Conservation (phyloP, 2,113 vertebrate genomes). For the Rhinoptilus africanus region DNA sequence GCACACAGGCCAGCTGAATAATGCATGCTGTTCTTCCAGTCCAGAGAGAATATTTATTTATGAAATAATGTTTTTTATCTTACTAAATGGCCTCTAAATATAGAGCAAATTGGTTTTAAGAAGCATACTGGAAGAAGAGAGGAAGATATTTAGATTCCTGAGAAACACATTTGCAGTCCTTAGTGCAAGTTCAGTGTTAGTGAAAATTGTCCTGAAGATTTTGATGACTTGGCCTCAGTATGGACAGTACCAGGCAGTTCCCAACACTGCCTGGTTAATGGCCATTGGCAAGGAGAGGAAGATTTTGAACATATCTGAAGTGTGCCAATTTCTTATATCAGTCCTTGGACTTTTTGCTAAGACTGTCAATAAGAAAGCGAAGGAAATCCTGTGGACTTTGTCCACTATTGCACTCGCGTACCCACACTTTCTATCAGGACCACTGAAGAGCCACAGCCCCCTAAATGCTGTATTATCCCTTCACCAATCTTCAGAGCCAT, state of each 20-base stretch:
- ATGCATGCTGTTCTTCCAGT: not conserved
- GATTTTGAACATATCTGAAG: not conserved
- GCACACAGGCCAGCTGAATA: not conserved
- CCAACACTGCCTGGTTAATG: not conserved
- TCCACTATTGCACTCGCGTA: not conserved
- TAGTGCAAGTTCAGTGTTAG: not conserved
- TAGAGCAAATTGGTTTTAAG: not conserved
- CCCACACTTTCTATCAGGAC: not conserved
- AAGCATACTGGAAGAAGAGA: not conserved
- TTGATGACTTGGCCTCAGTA: not conserved
- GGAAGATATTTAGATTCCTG: not conserved
- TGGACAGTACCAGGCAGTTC: not conserved
- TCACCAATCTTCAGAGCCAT: not conserved
- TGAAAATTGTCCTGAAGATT: not conserved
- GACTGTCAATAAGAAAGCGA: not conserved
- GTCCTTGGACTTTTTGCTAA: not conserved
- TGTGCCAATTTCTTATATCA: fast-evolving
- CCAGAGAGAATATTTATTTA: not conserved
- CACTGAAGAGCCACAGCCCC: not conserved
- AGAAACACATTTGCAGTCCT: not conserved
- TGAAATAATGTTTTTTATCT: not conserved
- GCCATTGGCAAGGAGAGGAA: not conserved
- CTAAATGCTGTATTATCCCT: not conserved
- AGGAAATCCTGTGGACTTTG: not conserved
- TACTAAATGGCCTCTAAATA: not conserved